A percentile compares a stretch with the other conserved stretches of the same genome.
phyloP scores from a whole-genome alignment of 2,113 vertebrate genomes.

The Oxyruncus cristatus region DNA sequence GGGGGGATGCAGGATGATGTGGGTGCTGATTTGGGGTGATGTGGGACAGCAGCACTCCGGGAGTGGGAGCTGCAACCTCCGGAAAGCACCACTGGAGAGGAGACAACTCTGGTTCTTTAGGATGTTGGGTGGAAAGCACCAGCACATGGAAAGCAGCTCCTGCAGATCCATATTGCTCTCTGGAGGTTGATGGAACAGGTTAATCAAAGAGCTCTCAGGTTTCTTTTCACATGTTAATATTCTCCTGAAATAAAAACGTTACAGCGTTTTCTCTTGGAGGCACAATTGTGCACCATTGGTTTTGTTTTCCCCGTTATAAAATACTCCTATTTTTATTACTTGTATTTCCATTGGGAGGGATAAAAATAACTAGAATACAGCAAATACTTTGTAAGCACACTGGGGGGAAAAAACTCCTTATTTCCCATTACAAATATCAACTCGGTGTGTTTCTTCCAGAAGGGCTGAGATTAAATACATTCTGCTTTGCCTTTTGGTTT shows the following conservation, averaged over 20 bases:
- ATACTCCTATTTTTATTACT: constrained; percentile 64
- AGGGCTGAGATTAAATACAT: background rate
- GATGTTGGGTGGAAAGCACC: background rate
- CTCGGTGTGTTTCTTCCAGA: background rate
- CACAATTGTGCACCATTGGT: background rate
- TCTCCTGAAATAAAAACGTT: constrained; percentile 31
- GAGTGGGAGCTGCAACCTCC: background rate
- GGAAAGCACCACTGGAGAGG: background rate
- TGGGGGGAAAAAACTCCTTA: background rate
- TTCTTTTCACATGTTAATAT: constrained; percentile 48
- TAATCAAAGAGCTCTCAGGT: constrained; percentile 43
- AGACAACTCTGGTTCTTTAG: background rate
- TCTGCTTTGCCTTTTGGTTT: background rate
- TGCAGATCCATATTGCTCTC: background rate
- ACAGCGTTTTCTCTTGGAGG: constrained; percentile 35
- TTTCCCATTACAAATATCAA: constrained; percentile 36
- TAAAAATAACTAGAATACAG: constrained; percentile 35
- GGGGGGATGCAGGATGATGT: background rate
- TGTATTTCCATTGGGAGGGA: constrained; percentile 50
- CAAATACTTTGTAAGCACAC: constrained; percentile 49
- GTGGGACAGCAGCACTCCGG: rapidly evolving
- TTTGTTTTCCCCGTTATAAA: constrained; percentile 59
- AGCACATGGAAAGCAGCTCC: constrained; percentile 16
- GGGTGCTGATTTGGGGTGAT: background rate
- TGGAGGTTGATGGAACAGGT: background rate